A percentile compares a stretch with the other conserved stretches of the same genome.
Conservation (phyloP, 2,113 vertebrate species). For the Cariama cristata region DNA sequence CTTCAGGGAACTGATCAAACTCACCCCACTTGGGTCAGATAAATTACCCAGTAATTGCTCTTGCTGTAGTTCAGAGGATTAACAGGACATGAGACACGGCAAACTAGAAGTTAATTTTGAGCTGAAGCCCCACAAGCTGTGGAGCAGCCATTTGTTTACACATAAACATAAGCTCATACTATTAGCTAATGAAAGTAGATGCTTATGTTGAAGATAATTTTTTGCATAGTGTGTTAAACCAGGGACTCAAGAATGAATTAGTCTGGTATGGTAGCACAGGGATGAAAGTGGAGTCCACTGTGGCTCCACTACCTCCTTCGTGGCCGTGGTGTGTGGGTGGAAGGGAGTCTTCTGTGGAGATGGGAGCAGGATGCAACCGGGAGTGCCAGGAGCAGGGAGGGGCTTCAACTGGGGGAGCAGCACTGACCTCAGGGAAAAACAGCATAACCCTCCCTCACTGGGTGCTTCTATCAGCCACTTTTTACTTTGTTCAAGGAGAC, state of each 20-base stretch:
- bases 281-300: not conserved
- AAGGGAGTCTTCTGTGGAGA: not conserved
- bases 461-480: not conserved
- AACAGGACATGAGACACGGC: not conserved
- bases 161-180: not conserved
- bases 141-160: not conserved
- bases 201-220: not conserved
- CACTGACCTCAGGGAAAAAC: not conserved
- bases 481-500: not conserved
- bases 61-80: not conserved
- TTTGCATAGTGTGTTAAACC: not conserved
- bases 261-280: not conserved
- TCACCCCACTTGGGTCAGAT: not conserved
- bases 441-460: fast-evolving
- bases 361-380: fast-evolving
- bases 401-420: not conserved
- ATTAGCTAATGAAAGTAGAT: not conserved
- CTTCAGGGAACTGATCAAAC: not conserved
- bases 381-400: not conserved
- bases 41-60: not conserved
- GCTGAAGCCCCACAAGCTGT: not conserved
- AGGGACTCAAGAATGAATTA: not conserved
- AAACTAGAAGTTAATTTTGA: not conserved
- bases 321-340: fast-evolving
- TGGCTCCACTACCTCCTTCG: not conserved